phyloP scores from a whole-genome alignment of 2,113 vertebrate genomes.

The Actinemys pallida region DNA sequence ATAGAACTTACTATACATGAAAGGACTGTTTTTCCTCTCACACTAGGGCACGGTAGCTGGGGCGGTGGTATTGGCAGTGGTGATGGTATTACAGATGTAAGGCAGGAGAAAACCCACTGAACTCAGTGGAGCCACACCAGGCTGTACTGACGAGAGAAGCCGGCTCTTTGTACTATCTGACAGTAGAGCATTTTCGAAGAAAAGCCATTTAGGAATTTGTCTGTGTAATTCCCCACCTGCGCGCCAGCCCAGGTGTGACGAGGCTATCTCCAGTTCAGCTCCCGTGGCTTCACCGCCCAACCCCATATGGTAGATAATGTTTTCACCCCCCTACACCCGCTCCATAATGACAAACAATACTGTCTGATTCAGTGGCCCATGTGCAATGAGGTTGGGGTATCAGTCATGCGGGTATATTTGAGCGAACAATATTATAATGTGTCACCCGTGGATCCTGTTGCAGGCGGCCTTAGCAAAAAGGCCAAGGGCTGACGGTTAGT shows the following conservation, averaged over 20 bases:
- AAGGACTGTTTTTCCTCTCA: background rate
- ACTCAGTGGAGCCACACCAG: background rate
- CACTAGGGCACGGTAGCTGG: background rate
- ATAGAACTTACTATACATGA: rapidly evolving
- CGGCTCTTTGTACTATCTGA: background rate
- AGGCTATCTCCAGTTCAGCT: background rate
- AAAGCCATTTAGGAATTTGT: background rate
- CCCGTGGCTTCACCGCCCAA: background rate
- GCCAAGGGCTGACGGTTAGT: no score
- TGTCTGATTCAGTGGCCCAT: background rate
- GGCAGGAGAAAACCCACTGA: background rate
- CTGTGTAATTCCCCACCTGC: background rate
- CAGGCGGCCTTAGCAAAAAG: no score
- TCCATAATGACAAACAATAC: background rate
- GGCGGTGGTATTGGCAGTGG: no score
- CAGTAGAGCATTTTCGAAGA: background rate
- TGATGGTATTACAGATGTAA: background rate
- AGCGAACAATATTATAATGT: background rate
- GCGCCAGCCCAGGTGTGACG: background rate
- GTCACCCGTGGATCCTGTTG: background rate
- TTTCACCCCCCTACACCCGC: background rate
- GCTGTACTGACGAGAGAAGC: background rate
- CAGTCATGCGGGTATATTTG: no score
- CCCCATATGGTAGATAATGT: no score
- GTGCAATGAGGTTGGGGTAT: background rate